Evolutionary conservation across 2,888 invertebrate species (phyloP), one percentile per base, ranked within the genome.

Genomic region (Tetanocera ferruginea): DNA sequence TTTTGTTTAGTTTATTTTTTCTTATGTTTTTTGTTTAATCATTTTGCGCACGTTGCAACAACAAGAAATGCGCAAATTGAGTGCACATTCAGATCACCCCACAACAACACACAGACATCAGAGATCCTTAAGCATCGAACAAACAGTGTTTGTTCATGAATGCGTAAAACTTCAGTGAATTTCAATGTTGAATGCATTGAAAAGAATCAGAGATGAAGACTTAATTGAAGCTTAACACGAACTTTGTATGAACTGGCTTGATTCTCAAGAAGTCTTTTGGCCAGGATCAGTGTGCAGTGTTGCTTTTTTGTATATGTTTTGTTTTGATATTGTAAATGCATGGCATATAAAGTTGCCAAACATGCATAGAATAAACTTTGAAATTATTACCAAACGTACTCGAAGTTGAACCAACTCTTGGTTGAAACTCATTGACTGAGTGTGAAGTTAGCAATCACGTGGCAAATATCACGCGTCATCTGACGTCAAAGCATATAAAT

Each of bases 211-310:
- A 73, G 75, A 76, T 67, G 75, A 75, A 55, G 67, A 85, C 85
- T 88, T 88, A 87, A 87, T 87, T 88, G 87, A 86, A 85, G 83
- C 86, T 87, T 88, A 87, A 86, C 87, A 87, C 87, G 87, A 87
- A 87, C 87, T 87, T 87, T 84, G 81, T 80, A 81, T 57, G 57
- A 34, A 37, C 25, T 19, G 57, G 60, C 8, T 5, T 43, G 17
- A 62, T 11, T 37, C 14, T 19, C 31, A 5, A 51, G 3, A 31
- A n/a, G 28, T 14, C 14, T 31, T 31, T 5, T 31, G 28, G 31
- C 3, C 64, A 64, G 43, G 14, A 43, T 43, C 34, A 28, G 28
- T 11, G 17, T 28, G 3, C 9, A 28, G 66, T 2, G 34, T 25
- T 23, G n/a, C 64, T 17, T 49, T 14, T 69, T 1, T n/a, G n/a